Base-by-base conservation (phyloP, 2,888 invertebrate genomes). In the Seira ritae region DNA sequence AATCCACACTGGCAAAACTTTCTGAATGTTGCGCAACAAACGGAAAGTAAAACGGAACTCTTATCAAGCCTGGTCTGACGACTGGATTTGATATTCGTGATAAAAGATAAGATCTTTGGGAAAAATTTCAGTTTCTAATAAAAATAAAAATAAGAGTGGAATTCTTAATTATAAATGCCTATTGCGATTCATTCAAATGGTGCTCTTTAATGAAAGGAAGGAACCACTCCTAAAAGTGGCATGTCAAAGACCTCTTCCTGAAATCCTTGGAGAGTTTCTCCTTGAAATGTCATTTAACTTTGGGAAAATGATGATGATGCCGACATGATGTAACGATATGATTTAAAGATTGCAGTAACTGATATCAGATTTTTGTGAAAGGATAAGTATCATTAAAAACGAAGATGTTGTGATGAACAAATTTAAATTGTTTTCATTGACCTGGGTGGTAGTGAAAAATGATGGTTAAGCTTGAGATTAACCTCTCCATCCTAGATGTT, bases 211-310 rank as follows among this genome's bases (percentile, higher is more conserved):
- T n/a, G n/a, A n/a, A n/a, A n/a, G n/a, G n/a, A n/a, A 84, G 83
- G 83, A 84, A 79, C 83, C 83, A 79, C 67, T 80, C 70, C 71
- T 71, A 69, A 37, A 22, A n/a, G 3, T 46, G 31, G 15, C 23
- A 31, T 65, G 68, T 10, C 8, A 67, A 84, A 84, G 83, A 84
- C 78, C 83, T 74, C 55, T 31, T 31, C 24, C 15, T 71, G 65
- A 12, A 82, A 74, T 46, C 74, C 70, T 79, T 78, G 79, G 55
- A 17, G 55, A 55, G 69, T 20, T 69, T 79, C 69, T 78, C 83
- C 83, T 84, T 84, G 83, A 50, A 50, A 75, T 74, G 83, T 84
- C 83, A 84, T 82, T 81, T 69, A 12, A 81, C 80, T 31, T 60
- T 73, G 65, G 17, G 69, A 37, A 42, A 2, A 46, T 46, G 15